Evolutionary conservation across 2,113 vertebrate species (phyloP), one percentile per base, ranked within the genome.

Genomic region (Trachemys scripta): DNA sequence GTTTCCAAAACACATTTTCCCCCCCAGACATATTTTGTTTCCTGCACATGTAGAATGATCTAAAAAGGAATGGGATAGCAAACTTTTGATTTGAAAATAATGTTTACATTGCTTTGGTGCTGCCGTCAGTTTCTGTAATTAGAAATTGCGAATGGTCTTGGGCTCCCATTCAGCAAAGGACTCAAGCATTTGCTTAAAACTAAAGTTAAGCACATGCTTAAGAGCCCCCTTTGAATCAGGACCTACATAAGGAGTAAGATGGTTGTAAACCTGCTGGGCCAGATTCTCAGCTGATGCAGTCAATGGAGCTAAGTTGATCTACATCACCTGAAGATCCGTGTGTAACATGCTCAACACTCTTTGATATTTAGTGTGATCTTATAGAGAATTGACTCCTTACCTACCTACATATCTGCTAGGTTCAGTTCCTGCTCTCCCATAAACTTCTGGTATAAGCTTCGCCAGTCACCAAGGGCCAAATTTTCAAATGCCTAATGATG

Each of bases 1-100:
- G 89, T 97, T 97, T 97, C 96, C 95, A 97, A 97, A 97, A 97
- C 87, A 95, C 10, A 51, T 82, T 90, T 93, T 62, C 3, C 82
- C 89, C n/a, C 38, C 38, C 50, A 87, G 90, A 91, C 50, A 94
- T 86, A 82, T 82, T 96, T 96, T 97, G 51, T 96, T 97, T 97
- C 92, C 3, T 0, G n/a, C 27, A 91, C 76, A 94, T 81, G 87
- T 88, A 96, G 87, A 96, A 90, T 75, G 94, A 90, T 95, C 83
- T 85, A 90, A 50, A 96, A 91, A 2, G 53, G 35, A 93, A 84
- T 20, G 80, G 78, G 75, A 87, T 82, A 94, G 72, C 81, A 93
- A 97, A 24, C 24, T 96, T 95, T 81, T 95, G 95, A 85, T 91
- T 97, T 96, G 35, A 91, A 93, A 96, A 91, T 95, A 96, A 96